These are phyloP conservation scores for Phylloscopus whistleri DNA, from an alignment of 2,113 vertebrate genomes.

Conservation along the genomic window DNA sequence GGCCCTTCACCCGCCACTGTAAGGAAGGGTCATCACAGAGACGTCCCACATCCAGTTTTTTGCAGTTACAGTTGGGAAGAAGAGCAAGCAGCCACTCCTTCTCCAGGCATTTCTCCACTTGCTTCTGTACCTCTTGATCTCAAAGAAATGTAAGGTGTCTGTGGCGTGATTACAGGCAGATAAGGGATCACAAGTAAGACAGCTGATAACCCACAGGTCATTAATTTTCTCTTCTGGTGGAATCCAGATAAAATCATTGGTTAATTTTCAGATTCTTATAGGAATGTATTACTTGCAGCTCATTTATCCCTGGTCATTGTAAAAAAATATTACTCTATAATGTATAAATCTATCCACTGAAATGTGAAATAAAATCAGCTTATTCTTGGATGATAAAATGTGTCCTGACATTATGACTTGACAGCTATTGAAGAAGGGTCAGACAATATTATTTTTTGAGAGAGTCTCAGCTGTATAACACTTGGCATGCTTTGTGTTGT, in stretches of 20 bases:
- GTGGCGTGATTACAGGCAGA: not conserved
- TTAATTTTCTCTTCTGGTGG: not conserved
- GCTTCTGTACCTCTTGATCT: not conserved
- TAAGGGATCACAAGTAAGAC: not conserved
- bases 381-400: not conserved
- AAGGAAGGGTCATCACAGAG: not conserved
- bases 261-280: not conserved
- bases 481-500: not conserved
- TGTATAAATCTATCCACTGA: not conserved
- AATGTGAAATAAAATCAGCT: not conserved
- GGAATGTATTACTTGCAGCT: not conserved
- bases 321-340: not conserved
- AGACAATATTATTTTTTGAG: not conserved
- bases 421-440: not conserved
- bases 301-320: not conserved
- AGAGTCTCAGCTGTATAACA: not conserved
- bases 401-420: not conserved
- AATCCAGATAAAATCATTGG: not conserved
- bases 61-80: not conserved
- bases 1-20: not conserved
- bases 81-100: not conserved
- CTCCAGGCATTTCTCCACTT: not conserved
- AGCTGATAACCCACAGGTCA: not conserved
- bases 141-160: not conserved
- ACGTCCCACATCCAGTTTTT: not conserved